Conservation (phyloP, 2,113 vertebrate genomes). For the Electrona antarctica region DNA sequence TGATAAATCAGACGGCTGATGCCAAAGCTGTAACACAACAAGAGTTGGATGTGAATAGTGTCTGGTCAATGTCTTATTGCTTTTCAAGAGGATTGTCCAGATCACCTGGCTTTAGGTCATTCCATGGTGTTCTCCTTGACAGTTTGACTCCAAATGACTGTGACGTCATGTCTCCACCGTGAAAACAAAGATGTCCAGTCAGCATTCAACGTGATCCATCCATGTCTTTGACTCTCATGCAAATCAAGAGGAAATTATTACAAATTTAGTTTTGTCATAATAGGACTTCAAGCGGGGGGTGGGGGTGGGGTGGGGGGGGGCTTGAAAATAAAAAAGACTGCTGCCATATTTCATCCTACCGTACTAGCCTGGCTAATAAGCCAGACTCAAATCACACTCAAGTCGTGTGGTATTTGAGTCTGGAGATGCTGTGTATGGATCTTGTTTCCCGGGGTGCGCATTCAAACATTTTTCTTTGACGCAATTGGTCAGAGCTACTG, state of each 20-base stretch:
- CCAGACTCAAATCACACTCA: too few species aligned
- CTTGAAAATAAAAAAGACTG: background rate
- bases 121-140: constrained; percentile 24
- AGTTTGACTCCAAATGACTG: constrained; percentile 48
- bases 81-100: constrained; percentile 36
- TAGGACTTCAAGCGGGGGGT: background rate
- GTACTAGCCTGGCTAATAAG: too few species aligned
- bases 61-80: constrained; percentile 52
- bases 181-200: constrained; percentile 49
- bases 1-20: constrained; percentile 4
- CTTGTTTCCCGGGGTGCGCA: too few species aligned
- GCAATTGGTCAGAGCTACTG: too few species aligned
- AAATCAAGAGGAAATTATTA: constrained; percentile 42
- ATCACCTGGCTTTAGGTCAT: constrained; percentile 28
- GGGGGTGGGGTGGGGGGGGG: too few species aligned
- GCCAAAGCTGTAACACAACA: background rate
- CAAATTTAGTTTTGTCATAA: constrained; percentile 30
- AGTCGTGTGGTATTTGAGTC: too few species aligned
- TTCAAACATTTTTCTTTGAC: too few species aligned
- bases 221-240: constrained; percentile 38
- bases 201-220: constrained; percentile 50
- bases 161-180: constrained; percentile 50
- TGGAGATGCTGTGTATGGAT: too few species aligned
- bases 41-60: constrained; percentile 31
- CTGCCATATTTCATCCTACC: background rate